phyloP scores from a whole-genome alignment of 2,888 invertebrate genomes.

The Pseudanteris insignis region DNA sequence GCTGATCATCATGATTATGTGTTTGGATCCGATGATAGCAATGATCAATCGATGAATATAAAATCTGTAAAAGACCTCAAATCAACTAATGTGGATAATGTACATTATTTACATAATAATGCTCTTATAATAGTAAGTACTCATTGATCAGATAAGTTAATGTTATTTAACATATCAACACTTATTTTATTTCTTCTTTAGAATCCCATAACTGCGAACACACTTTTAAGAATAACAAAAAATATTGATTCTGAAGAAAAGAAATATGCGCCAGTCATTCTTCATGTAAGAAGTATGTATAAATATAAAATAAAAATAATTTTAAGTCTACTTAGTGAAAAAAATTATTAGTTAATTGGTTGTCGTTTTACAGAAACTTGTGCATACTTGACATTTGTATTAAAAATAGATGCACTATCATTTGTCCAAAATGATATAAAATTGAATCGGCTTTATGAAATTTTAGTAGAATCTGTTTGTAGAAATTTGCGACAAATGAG shows the following conservation, averaged over 20 bases:
- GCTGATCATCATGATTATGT: conserved; percentile 74
- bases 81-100: conserved; percentile 42
- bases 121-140: conserved; percentile 49
- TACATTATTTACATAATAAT: conserved; percentile 46
- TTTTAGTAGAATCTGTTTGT: conserved; percentile 79
- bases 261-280: conserved; percentile 70
- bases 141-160: too few species aligned
- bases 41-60: conserved; percentile 47
- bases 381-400: conserved; percentile 70
- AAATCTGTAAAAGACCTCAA: conserved; percentile 50
- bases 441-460: conserved; percentile 75
- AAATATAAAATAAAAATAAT: too few species aligned
- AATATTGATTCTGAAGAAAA: conserved; percentile 68
- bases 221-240: conserved; percentile 73
- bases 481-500: conserved; percentile 76
- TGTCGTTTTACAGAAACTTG: conserved; percentile 58
- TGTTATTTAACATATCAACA: too few species aligned
- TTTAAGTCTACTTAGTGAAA: too few species aligned
- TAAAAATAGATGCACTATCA: conserved; percentile 77
- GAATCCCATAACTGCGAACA: conserved; percentile 72
- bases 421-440: conserved; percentile 75
- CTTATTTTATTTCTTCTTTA: too few species aligned
- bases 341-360: too few species aligned
- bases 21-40: conserved; percentile 72
- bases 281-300: conserved; percentile 75